phyloP scores from a whole-genome alignment of 35 echinoderm and acorn worm species.

The Ophiothrix spiculata region DNA sequence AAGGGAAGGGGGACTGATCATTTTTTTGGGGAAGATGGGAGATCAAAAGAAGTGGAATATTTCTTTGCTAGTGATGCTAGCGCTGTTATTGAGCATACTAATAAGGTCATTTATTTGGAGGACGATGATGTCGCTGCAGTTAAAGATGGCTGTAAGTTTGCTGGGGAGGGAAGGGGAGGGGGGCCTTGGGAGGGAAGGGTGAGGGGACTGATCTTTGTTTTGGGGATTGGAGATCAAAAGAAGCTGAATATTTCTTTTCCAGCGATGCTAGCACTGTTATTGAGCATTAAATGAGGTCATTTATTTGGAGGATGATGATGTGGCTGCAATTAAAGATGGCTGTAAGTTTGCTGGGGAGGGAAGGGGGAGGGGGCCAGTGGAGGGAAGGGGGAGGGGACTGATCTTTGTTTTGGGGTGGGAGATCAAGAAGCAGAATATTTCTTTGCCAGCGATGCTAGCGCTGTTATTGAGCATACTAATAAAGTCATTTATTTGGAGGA shows the following conservation, averaged over 20 bases:
- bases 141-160: constrained; percentile 85
- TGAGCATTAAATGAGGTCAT: constrained; percentile 93
- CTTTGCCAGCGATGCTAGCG: constrained; percentile 97
- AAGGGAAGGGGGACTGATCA: no score
- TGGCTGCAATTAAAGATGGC: constrained; percentile 89
- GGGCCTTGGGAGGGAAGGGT: no score
- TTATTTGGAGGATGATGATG: constrained; percentile 95
- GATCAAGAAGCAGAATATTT: constrained; percentile 83
- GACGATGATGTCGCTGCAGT: constrained; percentile 96
- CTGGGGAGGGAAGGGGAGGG: neutral
- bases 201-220: no score
- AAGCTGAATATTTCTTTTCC: constrained; percentile 88
- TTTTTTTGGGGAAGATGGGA: no score
- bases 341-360: constrained; percentile 46
- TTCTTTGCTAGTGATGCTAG: constrained; percentile 99
- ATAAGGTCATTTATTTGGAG: constrained; percentile 92
- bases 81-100: constrained; percentile 96
- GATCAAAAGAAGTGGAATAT: constrained; percentile 81
- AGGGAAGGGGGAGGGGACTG: no score
- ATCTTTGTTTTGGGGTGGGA: no score
- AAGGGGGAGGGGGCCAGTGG: neutral
- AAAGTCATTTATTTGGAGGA: constrained; percentile 95
- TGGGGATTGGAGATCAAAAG: no score
- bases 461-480: constrained; percentile 97
- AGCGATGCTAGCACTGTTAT: constrained; percentile 97